Evolutionary conservation across 2,888 invertebrate species (phyloP).

Genomic region (Drosophila siamana): DNA sequence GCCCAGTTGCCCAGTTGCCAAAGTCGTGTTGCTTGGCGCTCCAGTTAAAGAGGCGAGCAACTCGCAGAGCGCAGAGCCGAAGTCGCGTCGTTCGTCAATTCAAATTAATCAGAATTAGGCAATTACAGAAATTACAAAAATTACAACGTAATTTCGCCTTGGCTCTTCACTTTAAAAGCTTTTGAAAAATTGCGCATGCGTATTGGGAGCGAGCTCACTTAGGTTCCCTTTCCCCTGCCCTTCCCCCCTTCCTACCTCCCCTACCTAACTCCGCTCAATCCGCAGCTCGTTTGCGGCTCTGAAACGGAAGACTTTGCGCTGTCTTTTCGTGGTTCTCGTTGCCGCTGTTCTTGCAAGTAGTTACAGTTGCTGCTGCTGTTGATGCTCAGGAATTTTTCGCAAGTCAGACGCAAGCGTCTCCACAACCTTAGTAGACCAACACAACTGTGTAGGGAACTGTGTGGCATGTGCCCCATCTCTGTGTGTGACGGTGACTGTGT

Average conservation of each 20-base stretch:
- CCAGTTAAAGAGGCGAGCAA: constrained; percentile 29
- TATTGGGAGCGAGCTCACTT: constrained; percentile 55
- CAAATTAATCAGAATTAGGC: constrained; percentile 84
- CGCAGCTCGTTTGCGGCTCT: constrained; percentile 53
- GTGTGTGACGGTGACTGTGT: too few relatives aligned
- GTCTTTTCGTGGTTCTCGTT: constrained; percentile 4
- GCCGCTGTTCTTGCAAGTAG: not conserved
- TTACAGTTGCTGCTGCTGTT: constrained; percentile 33
- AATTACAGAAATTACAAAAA: constrained; percentile 85
- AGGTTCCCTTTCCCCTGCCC: not conserved
- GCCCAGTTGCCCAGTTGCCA: not conserved
- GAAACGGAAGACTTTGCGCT: constrained; percentile 5
- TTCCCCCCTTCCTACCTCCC: not conserved
- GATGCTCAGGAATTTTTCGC: constrained; percentile 56
- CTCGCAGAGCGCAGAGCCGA: not conserved
- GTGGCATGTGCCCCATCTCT: not conserved
- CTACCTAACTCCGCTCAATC: constrained; percentile 9
- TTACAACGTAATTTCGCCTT: constrained; percentile 81
- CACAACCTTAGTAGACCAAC: constrained; percentile 13
- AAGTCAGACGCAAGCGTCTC: constrained; percentile 47
- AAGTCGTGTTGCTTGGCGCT: constrained; percentile 38
- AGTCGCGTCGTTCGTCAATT: constrained; percentile 68
- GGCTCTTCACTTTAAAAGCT: constrained; percentile 79
- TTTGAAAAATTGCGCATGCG: constrained; percentile 80
- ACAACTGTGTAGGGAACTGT: not conserved